Evolutionary conservation across 2,113 vertebrate species (phyloP), one percentile per base, ranked within the genome.

Genomic region (Parotia lawesii): DNA sequence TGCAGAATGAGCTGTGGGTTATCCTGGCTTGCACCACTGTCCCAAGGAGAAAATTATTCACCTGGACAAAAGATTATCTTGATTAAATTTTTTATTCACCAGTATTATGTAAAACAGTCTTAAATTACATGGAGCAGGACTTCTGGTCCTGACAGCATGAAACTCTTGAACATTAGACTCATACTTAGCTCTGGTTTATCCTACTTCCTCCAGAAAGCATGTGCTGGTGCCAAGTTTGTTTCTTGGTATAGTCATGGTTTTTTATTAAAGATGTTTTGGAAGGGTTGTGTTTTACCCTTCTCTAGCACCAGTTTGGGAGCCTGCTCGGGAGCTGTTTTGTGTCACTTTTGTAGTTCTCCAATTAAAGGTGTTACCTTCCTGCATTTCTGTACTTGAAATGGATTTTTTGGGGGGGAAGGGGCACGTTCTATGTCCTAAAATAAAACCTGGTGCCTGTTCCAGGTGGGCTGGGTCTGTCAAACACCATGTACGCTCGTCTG

Each of bases 391-490:
- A 2, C 15, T 89, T 57, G 37, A 72, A 62, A 66, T 37, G 37
- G 29, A 10, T 53, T 54, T 75, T 20, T 6, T 0, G 0, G 4
- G 3, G 18, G 33, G 6, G 4, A 31, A 15, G 31, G 15, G 12
- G 12, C 25, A 45, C 4, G 2, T 57, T 47, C 6, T 31, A 13
- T 19, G 6, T 78, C 5, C 47, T 48, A 18, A 56, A 83, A 13
- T 75, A 42, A 75, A 77, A 7, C 0, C 0, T 15, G 9, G 12
- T 51, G 1, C 64, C 48, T 67, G 42, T 70, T 93, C 2, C 72
- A 99, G 99, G 99, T 25, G 99, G 99, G 31, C 98, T 99, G 6
- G 99, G 99, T 10, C 94, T 99, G 29, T 99, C 99, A 21, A 98
- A 99, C 95, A 99, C 98, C 58, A 98, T 99, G 98, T 99, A 99